phyloP scores from a whole-genome alignment of 2,888 invertebrate genomes.

The Epinotia ramella region DNA sequence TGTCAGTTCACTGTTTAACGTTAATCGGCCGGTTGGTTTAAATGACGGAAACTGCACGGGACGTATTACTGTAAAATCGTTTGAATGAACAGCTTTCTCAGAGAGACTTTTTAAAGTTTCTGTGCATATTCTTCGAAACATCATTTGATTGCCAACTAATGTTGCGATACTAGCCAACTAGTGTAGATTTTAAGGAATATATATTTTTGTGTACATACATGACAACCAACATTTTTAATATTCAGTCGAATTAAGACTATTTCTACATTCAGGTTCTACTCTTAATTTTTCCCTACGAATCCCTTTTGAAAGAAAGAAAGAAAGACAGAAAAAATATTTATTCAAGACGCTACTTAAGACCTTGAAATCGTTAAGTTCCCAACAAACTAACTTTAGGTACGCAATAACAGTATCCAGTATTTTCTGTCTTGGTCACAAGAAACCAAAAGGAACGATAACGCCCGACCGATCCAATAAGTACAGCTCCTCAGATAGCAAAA shows the following conservation, averaged over 20 bases:
- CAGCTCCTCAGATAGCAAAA: conserved; percentile 15
- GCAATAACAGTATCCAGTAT: neutral
- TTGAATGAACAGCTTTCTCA: neutral
- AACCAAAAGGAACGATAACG: conserved; percentile 11
- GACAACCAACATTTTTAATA: neutral
- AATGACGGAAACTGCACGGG: neutral
- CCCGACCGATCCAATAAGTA: conserved; percentile 11
- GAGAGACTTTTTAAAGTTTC: too few relatives aligned
- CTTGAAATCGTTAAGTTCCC: neutral
- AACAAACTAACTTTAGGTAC: neutral
- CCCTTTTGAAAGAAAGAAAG: neutral
- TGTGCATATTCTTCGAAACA: too few relatives aligned
- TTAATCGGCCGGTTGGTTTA: neutral
- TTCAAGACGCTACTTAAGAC: too few relatives aligned
- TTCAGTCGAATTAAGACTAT: neutral
- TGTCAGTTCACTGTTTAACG: neutral
- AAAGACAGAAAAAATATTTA: too few relatives aligned
- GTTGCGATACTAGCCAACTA: neutral
- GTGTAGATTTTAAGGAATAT: neutral
- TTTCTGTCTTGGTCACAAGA: neutral
- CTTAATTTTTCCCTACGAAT: neutral
- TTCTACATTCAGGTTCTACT: neutral
- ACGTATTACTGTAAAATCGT: neutral
- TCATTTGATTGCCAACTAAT: too few relatives aligned
- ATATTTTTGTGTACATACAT: neutral